Percentiles rank a stretch among this genome's conserved stretches.
Evolutionary conservation across 2,797 vertebrate species (phyloP).

Genomic region (Todus mexicanus): DNA sequence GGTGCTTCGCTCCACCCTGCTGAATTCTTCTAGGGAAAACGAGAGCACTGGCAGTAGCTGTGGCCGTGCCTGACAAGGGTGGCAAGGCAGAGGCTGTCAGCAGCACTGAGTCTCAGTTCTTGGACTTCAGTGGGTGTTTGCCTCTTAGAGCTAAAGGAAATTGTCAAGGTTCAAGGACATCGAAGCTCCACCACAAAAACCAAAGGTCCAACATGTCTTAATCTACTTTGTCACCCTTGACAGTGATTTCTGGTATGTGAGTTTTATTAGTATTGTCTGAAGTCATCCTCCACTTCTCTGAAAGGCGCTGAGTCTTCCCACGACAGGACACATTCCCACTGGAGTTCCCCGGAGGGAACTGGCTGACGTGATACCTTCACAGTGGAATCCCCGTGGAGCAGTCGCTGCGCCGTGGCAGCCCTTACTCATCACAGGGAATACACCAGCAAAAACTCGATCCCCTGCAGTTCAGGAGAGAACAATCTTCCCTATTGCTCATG

Average conservation of each 20-base stretch:
- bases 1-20: neutral
- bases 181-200: neutral
- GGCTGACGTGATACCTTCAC: neutral
- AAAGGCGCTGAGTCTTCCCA: neutral
- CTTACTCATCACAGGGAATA: neutral
- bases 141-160: neutral
- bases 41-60: neutral
- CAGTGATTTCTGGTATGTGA: neutral
- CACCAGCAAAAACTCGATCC: too few species aligned
- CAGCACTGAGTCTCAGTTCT: neutral
- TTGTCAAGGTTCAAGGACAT: neutral
- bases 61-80: neutral
- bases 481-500: neutral
- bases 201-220: neutral
- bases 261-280: neutral
- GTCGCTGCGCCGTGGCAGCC: neutral
- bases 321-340: neutral
- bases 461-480: neutral
- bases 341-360: neutral
- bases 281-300: neutral
- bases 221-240: neutral
- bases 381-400: neutral
- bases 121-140: neutral
- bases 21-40: neutral
- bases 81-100: neutral